Evolutionary conservation across 1,140 invertebrate genomes (phyloP), one percentile per base, ranked within the genome.

Genomic region (Drosophila nebulosa): DNA sequence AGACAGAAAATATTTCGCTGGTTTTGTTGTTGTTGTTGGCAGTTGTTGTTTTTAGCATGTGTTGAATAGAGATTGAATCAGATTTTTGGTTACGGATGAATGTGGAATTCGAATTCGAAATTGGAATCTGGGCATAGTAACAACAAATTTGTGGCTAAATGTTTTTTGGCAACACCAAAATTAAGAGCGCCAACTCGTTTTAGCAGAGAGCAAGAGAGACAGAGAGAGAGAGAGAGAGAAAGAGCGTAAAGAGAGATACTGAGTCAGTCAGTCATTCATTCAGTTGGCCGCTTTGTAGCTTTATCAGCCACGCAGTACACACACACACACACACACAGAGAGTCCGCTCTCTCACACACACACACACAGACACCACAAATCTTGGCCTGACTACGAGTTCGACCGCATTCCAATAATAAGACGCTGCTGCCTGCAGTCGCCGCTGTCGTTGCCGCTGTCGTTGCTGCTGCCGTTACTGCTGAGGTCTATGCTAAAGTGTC

Each of bases 401-500:
- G 81, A 86, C 81, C 81, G 83, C 81, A 86, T 86, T 86, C 81
- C 81, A 71, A 78, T 78, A 74, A 63, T 88, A 86, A 86, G 83
- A 83, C 83, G 83, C 83, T 67, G 72, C 66, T 63, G 78, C 64
- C 79, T 74, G 77, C 69, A 79, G 60, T 62, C 62, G 22, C 12
- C 42, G 21, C 39, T 14, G 10, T 26, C 12, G 27, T n/a, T n/a
- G 83, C 83, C 63, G 72, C 66, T 63, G 78, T 61, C 79, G 60
- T 62, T 58, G 22, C 12, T 26, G 21, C 39, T 14, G 10, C 16
- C 12, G 27, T n/a, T n/a, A n/a, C n/a, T n/a, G 32, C 10, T 18
- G 24, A 61, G 39, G 70, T 60, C 67, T 64, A 60, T 58, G 64
- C 60, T 65, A 39, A 66, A 46, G 26, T 27, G 57, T 18, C 27